Percentiles rank a stretch among this genome's conserved stretches.
Evolutionary conservation across 2,113 vertebrate species (phyloP).

Genomic region (Nannospalax galili): DNA sequence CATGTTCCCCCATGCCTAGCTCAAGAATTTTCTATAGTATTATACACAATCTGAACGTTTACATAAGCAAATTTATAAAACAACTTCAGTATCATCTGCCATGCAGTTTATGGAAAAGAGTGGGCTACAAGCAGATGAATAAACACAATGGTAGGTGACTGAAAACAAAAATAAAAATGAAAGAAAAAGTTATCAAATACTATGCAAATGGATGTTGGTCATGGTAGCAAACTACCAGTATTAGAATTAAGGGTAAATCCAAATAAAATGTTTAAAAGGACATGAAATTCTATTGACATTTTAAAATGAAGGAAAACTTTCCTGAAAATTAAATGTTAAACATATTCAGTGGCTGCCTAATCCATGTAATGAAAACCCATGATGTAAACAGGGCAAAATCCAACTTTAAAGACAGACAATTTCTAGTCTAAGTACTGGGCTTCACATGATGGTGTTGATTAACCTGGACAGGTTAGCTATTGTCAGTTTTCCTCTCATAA

Average conservation of each 20-base stretch:
- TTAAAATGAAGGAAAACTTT: not conserved
- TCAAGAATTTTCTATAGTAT: not conserved
- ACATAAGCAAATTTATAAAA: not conserved
- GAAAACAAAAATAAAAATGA: not conserved
- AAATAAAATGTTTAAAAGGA: not conserved
- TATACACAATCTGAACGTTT: not conserved
- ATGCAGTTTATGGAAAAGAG: not conserved
- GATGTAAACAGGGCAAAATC: not conserved
- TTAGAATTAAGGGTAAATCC: not conserved
- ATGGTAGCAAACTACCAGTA: not conserved
- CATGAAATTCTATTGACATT: not conserved
- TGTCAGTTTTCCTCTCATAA: not conserved
- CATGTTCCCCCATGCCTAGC: no score
- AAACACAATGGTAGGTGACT: not conserved
- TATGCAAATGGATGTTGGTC: not conserved
- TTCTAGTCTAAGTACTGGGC: not conserved
- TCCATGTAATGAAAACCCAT: not conserved
- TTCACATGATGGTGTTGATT: not conserved
- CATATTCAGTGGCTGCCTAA: not conserved
- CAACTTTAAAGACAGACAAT: not conserved
- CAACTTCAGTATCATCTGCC: not conserved
- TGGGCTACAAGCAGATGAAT: not conserved
- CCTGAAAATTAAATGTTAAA: conserved; percentile 28
- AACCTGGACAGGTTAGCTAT: not conserved
- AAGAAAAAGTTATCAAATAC: not conserved